Conservation (phyloP, 2,113 vertebrate genomes). For the Callocephalon fimbriatum region DNA sequence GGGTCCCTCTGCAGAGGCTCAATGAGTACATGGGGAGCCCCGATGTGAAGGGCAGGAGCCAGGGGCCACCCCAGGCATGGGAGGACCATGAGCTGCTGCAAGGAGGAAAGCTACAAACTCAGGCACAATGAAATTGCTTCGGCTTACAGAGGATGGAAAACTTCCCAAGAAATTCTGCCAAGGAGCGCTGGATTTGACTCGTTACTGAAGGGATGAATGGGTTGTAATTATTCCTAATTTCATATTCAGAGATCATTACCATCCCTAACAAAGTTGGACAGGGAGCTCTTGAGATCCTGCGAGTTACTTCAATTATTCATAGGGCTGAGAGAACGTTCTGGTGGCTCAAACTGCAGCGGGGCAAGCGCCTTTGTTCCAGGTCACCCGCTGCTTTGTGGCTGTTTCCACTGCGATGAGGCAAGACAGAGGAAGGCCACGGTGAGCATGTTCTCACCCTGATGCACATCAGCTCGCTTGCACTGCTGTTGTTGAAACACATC, state of each 20-base stretch:
- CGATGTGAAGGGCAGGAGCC: background rate
- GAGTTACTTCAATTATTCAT: conserved; percentile 50
- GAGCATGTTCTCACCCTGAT: background rate
- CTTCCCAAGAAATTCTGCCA: background rate
- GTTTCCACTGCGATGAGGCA: background rate
- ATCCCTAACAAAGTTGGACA: background rate
- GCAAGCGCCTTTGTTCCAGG: background rate
- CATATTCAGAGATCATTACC: conserved; percentile 44
- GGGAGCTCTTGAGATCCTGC: background rate
- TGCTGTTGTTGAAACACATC: background rate
- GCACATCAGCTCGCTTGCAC: background rate
- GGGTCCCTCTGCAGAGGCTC: background rate
- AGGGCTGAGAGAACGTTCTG: background rate
- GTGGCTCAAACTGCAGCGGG: background rate
- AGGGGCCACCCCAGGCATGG: fast-evolving
- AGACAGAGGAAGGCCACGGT: background rate
- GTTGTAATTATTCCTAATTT: conserved; percentile 34
- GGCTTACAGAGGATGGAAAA: background rate
- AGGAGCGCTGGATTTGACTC: background rate
- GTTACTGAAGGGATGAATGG: conserved; percentile 13
- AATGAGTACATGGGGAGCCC: background rate
- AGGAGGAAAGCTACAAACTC: background rate
- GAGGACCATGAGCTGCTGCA: fast-evolving
- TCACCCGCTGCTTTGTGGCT: background rate
- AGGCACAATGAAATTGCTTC: background rate